Evolutionary conservation across 2,888 invertebrate genomes (phyloP).

Genomic region (Agrotis segetum): DNA sequence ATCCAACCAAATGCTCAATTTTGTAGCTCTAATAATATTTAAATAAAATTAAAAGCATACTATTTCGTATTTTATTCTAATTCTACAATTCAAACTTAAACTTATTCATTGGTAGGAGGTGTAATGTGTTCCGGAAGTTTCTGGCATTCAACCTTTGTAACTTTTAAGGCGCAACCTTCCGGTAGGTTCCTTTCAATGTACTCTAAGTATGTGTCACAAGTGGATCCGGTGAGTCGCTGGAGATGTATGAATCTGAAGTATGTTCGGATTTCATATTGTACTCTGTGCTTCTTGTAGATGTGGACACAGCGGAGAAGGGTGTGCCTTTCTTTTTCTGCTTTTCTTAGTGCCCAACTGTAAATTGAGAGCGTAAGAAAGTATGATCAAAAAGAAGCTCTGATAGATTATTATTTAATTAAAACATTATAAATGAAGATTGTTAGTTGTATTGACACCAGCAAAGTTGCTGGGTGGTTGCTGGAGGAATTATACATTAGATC

Average conservation of each 20-base stretch:
- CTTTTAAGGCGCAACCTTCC: slow-evolving; percentile 98
- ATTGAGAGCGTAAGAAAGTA: slow-evolving; percentile 57
- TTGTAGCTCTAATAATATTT: slow-evolving; percentile 29
- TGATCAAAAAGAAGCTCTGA: too few species aligned
- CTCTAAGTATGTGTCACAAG: slow-evolving; percentile 98
- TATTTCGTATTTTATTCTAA: slow-evolving; percentile 66
- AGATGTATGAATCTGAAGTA: slow-evolving; percentile 96
- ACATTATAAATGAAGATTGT: too few species aligned
- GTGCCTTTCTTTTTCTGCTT: slow-evolving; percentile 94
- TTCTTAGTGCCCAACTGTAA: slow-evolving; percentile 93
- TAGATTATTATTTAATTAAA: too few species aligned
- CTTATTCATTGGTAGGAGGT: slow-evolving; percentile 79
- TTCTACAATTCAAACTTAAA: slow-evolving; percentile 63
- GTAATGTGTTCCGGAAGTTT: slow-evolving; percentile 90
- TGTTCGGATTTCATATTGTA: slow-evolving; percentile 98
- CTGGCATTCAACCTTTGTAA: slow-evolving; percentile 94
- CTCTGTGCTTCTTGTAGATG: slow-evolving; percentile 97
- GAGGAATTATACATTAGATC: neutral
- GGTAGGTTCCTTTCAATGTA: slow-evolving; percentile 99
- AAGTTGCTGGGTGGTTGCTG: neutral
- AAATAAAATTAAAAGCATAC: slow-evolving; percentile 42
- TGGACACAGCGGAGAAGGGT: slow-evolving; percentile 97
- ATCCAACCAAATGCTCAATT: slow-evolving; percentile 38
- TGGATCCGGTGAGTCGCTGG: slow-evolving; percentile 97
- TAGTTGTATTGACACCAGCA: too few species aligned